phyloP scores from a whole-genome alignment of 1,140 invertebrate species.

The Euwallacea similis region DNA sequence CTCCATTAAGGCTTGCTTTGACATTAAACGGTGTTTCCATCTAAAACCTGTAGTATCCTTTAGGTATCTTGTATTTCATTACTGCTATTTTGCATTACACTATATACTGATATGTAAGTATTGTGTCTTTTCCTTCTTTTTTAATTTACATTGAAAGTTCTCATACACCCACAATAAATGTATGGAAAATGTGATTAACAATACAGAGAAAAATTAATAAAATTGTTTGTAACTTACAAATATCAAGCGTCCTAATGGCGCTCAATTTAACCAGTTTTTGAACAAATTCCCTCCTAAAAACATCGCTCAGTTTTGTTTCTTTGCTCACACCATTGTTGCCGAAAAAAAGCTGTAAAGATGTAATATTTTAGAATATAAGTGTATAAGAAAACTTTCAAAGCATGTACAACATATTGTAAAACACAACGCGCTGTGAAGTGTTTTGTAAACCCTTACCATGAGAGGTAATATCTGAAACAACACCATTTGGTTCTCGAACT shows the following conservation, averaged over 20 bases:
- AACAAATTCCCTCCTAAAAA: conserved; percentile 64
- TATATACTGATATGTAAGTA: too few relatives aligned
- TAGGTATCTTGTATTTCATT: too few relatives aligned
- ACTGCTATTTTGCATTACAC: too few relatives aligned
- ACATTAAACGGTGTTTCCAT: conserved; percentile 54
- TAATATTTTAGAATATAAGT: background rate
- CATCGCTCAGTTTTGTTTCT: conserved; percentile 48
- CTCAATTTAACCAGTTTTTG: conserved; percentile 63
- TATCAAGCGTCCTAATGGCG: conserved; percentile 13
- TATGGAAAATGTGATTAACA: conserved; percentile 34
- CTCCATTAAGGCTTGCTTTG: conserved; percentile 60
- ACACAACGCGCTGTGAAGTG: background rate
- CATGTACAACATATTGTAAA: background rate
- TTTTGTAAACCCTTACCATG: conserved; percentile 44
- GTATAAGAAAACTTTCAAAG: too few relatives aligned
- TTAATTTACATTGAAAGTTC: too few relatives aligned
- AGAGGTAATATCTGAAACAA: conserved; percentile 64
- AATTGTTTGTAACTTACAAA: conserved; percentile 23
- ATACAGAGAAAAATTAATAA: conserved; percentile 30
- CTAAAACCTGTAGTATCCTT: conserved; percentile 37
- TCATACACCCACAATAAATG: too few relatives aligned
- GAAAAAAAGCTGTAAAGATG: conserved; percentile 17
- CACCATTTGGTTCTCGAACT: conserved; percentile 61
- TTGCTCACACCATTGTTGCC: background rate
- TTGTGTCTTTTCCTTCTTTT: too few relatives aligned